These are phyloP conservation scores for Cremastinae sp. DNA, from an alignment of 2,888 invertebrate genomes.

Conservation along the genomic window DNA sequence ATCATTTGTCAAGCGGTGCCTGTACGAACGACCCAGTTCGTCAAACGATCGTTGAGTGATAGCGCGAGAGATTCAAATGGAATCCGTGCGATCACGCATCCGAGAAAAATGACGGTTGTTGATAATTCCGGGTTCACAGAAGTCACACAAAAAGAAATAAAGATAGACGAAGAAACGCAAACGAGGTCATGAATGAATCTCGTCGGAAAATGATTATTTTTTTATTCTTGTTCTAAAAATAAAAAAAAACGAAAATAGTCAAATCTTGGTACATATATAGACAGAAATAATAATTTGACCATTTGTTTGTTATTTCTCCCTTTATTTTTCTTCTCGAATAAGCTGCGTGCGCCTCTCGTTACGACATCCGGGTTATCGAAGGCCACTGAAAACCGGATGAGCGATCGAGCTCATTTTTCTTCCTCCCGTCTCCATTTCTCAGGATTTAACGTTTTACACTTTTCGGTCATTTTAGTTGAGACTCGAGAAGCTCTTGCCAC, in stretches of 20 bases:
- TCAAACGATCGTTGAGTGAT: slow-evolving; percentile 36
- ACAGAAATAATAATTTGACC: background rate
- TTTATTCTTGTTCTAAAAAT: background rate
- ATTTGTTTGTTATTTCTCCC: slow-evolving; percentile 15
- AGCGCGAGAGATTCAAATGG: slow-evolving; percentile 15
- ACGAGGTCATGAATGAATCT: slow-evolving; percentile 42
- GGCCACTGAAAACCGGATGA: slow-evolving; percentile 1
- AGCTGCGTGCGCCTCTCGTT: background rate
- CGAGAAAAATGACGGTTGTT: slow-evolving; percentile 52
- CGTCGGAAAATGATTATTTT: slow-evolving; percentile 20
- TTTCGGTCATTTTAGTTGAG: slow-evolving; percentile 24
- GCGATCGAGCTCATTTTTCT: background rate
- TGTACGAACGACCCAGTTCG: slow-evolving; percentile 44
- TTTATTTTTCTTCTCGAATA: background rate
- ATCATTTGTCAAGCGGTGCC: slow-evolving; percentile 53
- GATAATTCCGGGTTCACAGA: slow-evolving; percentile 53
- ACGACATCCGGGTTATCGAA: slow-evolving; percentile 42
- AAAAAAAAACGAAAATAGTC: slow-evolving; percentile 10
- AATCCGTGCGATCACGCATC: background rate
- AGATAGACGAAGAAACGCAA: slow-evolving; percentile 29
- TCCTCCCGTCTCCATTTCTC: background rate
- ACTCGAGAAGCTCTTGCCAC: slow-evolving; percentile 2
- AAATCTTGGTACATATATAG: background rate
- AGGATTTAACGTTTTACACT: slow-evolving; percentile 42
- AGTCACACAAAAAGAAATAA: slow-evolving; percentile 13